These are phyloP conservation scores for Parapsyche elsis DNA, from an alignment of 1,140 invertebrate species.

Conservation along the genomic window DNA sequence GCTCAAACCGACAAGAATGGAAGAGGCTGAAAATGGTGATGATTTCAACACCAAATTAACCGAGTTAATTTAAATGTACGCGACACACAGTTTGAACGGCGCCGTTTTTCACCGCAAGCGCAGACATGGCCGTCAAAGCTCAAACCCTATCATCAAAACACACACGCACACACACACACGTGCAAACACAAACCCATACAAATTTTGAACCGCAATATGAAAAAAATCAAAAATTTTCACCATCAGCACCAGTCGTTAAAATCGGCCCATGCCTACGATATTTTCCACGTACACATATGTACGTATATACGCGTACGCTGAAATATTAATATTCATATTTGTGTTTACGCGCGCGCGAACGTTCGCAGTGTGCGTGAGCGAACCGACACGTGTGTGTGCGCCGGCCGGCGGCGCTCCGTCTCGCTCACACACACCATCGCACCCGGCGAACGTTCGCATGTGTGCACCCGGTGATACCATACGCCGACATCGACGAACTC, in stretches of 20 bases:
- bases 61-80: no score
- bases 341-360: neutral
- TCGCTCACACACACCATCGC: neutral
- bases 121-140: no score
- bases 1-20: no score
- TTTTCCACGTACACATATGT: neutral
- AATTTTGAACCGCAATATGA: neutral
- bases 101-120: no score
- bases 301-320: neutral
- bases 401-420: neutral
- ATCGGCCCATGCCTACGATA: no score
- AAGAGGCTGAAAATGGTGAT: no score
- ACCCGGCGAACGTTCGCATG: neutral
- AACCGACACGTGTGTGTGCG: neutral
- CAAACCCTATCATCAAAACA: no score
- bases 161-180: neutral
- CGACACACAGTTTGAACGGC: no score
- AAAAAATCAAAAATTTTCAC: neutral
- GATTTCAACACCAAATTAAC: no score
- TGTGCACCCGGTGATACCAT: no score
- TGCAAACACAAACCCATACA: neutral
- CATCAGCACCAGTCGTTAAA: no score
- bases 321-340: conserved; percentile 22
- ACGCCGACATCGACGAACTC: no score
- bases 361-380: neutral